A percentile compares a stretch with the other conserved stretches of the same genome.
These are phyloP conservation scores for Apamea epomidion DNA, from an alignment of 2,888 invertebrate genomes.

Conservation along the genomic window DNA sequence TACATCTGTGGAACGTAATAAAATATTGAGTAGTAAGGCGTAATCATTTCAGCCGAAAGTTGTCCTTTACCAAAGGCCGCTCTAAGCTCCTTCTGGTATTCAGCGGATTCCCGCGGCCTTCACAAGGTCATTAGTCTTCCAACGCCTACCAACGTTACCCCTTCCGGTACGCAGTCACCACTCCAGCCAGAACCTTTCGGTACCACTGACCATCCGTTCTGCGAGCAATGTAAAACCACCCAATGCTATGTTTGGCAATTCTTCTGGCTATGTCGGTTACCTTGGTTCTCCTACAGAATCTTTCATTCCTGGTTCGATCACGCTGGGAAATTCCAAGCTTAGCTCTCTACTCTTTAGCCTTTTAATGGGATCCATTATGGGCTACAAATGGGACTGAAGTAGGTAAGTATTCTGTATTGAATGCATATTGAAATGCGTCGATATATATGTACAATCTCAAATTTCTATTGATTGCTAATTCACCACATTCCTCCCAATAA, in stretches of 20 bases:
- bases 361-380: background rate
- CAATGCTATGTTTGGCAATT: too few relatives aligned
- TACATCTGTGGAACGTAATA: background rate
- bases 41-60: background rate
- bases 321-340: background rate
- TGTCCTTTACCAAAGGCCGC: too few relatives aligned
- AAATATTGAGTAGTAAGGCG: conserved; percentile 5
- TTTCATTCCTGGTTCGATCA: background rate
- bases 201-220: background rate
- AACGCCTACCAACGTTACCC: background rate
- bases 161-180: background rate
- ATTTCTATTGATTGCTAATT: conserved; percentile 52
- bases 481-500: conserved; percentile 26
- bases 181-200: background rate
- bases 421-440: conserved; percentile 8
- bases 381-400: background rate
- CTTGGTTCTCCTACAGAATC: too few relatives aligned
- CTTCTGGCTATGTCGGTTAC: background rate
- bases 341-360: background rate
- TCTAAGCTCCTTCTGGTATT: background rate
- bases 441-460: conserved; percentile 34
- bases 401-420: background rate
- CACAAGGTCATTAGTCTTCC: background rate
- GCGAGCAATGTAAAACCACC: background rate
- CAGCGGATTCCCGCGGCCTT: background rate